Percentiles rank a stretch among this genome's conserved stretches.
Evolutionary conservation across 2,797 vertebrate species (phyloP).

Genomic region (Crenuchus spilurus): DNA sequence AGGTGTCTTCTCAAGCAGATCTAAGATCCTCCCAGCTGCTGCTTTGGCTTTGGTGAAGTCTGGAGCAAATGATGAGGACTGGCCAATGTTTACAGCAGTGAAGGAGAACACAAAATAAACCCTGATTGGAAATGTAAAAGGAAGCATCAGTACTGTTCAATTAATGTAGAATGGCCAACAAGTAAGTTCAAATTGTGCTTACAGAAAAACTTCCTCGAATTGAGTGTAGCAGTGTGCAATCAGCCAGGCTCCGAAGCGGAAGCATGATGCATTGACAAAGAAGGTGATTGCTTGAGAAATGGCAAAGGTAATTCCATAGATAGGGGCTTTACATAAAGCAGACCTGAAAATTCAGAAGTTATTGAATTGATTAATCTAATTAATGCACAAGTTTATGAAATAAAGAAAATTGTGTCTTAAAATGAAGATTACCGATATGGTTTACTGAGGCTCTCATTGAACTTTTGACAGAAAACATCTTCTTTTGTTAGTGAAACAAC

Average conservation of each 20-base stretch:
- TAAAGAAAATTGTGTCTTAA: background rate
- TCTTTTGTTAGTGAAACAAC: conserved; percentile 69
- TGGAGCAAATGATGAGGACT: conserved; percentile 69
- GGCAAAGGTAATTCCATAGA: conserved; percentile 66
- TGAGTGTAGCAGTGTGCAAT: conserved; percentile 70
- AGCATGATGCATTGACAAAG: conserved; percentile 69
- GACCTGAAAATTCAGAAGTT: conserved; percentile 58
- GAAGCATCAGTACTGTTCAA: no score
- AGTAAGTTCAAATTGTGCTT: conserved; percentile 64
- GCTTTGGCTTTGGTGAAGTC: conserved; percentile 76
- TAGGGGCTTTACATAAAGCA: conserved; percentile 64
- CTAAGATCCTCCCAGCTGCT: conserved; percentile 69
- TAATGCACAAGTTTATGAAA: no score
- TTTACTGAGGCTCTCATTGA: conserved; percentile 59
- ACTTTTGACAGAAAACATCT: conserved; percentile 66
- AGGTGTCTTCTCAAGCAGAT: conserved; percentile 69
- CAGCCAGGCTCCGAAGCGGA: conserved; percentile 78
- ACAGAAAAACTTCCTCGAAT: conserved; percentile 78
- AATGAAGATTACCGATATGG: conserved; percentile 63
- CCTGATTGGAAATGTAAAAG: conserved; percentile 60
- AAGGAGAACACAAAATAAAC: conserved; percentile 73
- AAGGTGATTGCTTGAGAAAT: conserved; percentile 60
- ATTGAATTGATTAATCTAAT: background rate
- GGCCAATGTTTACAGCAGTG: conserved; percentile 73
- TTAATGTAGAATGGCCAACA: no score